phyloP scores from a whole-genome alignment of 2,113 vertebrate genomes.

The Apteryx mantelli region DNA sequence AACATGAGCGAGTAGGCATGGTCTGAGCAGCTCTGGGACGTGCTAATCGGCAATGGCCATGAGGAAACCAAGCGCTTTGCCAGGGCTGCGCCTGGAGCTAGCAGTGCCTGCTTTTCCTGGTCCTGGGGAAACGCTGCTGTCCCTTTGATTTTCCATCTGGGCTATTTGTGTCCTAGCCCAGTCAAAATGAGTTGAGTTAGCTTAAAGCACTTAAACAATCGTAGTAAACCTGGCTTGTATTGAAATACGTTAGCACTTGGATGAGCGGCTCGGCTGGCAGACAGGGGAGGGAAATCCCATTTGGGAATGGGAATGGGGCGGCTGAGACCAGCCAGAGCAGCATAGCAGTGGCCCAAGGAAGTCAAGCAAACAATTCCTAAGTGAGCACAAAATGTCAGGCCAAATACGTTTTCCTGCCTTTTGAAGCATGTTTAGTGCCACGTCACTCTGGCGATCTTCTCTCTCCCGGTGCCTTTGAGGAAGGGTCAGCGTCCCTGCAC shows the following conservation, averaged over 20 bases:
- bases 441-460: background rate
- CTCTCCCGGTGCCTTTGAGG: background rate
- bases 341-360: fast-evolving
- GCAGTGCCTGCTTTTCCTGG: background rate
- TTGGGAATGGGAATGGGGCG: background rate
- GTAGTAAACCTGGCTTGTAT: no score
- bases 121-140: fast-evolving
- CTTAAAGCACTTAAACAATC: background rate
- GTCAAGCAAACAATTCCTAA: background rate
- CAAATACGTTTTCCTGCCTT: background rate
- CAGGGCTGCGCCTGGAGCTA: no score
- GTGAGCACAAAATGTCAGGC: background rate
- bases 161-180: no score
- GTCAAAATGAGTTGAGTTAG: fast-evolving
- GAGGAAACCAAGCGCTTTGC: background rate
- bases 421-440: background rate
- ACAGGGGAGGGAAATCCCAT: background rate
- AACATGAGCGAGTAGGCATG: fast-evolving
- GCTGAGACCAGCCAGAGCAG: fast-evolving
- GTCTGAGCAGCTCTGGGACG: fast-evolving
- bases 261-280: background rate
- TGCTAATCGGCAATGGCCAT: background rate
- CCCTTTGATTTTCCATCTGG: background rate
- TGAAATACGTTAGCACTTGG: no score
- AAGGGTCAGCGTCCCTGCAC: background rate